A percentile compares a stretch with the other conserved stretches of the same genome.
phyloP scores from a whole-genome alignment of 2,797 vertebrate species.

The Manis pentadactyla region DNA sequence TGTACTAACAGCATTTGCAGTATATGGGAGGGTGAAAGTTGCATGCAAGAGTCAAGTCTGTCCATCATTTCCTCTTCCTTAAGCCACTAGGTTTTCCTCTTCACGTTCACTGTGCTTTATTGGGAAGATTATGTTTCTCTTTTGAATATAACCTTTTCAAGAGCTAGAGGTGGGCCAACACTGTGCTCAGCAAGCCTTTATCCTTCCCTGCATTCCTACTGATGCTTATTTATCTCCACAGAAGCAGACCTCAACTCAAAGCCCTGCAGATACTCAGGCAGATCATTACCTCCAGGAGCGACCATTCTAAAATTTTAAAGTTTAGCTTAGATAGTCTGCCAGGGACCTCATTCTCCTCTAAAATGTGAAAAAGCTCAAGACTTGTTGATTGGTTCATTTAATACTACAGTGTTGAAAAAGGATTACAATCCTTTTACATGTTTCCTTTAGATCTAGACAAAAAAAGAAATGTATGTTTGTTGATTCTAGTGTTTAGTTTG shows the following conservation, averaged over 20 bases:
- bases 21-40: background rate
- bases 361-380: background rate
- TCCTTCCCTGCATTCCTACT: background rate
- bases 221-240: background rate
- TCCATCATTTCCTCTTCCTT: background rate
- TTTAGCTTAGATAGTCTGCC: background rate
- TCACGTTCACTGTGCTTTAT: background rate
- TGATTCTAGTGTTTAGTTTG: background rate
- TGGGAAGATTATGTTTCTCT: background rate
- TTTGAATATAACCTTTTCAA: background rate
- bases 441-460: slow-evolving; percentile 21
- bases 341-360: background rate
- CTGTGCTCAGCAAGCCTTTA: background rate
- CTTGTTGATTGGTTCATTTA: background rate
- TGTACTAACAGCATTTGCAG: background rate
- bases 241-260: background rate
- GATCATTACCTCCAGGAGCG: background rate
- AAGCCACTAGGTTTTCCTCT: background rate
- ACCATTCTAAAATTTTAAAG: background rate
- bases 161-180: background rate
- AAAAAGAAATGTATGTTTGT: background rate
- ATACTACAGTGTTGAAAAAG: background rate
- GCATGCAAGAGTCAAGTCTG: background rate
- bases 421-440: background rate
- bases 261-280: background rate